A percentile compares a stretch with the other conserved stretches of the same genome.
Conservation (phyloP, 2,888 invertebrate species). For the Horisme vitalbata region DNA sequence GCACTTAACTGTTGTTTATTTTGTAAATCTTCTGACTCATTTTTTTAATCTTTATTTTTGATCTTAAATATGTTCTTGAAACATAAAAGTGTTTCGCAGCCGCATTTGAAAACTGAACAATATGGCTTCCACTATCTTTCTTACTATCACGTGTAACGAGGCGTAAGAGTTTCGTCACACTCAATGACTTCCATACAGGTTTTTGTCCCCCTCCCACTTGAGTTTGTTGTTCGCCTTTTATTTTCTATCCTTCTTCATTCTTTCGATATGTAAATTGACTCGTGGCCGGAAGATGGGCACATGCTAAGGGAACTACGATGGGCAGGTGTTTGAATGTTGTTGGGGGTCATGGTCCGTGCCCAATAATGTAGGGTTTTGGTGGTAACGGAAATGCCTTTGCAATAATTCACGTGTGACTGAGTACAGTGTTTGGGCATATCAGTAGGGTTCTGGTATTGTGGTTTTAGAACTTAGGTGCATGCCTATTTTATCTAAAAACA, state of each 20-base stretch:
- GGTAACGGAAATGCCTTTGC: conserved; percentile 20
- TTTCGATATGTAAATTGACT: conserved; percentile 28
- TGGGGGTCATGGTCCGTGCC: conserved; percentile 32
- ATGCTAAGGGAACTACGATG: conserved; percentile 27
- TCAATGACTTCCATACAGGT: conserved; percentile 50
- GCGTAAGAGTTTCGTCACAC: conserved; percentile 65
- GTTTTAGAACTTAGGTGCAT: too few species aligned
- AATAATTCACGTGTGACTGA: conserved; percentile 19
- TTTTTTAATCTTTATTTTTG: too few species aligned
- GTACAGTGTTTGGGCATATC: conserved; percentile 2
- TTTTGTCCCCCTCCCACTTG: conserved; percentile 34
- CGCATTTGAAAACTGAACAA: conserved; percentile 46
- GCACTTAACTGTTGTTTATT: too few species aligned
- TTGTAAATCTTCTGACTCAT: too few species aligned
- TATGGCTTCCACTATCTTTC: conserved; percentile 48
- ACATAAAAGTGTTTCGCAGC: too few species aligned
- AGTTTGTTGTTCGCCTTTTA: not conserved
- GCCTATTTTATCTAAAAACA: too few species aligned
- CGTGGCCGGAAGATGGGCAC: conserved; percentile 33
- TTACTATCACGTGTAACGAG: conserved; percentile 52
- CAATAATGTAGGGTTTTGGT: conserved; percentile 18
- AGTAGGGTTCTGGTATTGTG: not conserved
- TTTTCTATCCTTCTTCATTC: conserved; percentile 12
- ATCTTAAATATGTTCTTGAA: too few species aligned
- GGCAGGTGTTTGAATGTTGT: conserved; percentile 28